Conservation (phyloP, 2,113 vertebrate species). For the Oncorhynchus keta region DNA sequence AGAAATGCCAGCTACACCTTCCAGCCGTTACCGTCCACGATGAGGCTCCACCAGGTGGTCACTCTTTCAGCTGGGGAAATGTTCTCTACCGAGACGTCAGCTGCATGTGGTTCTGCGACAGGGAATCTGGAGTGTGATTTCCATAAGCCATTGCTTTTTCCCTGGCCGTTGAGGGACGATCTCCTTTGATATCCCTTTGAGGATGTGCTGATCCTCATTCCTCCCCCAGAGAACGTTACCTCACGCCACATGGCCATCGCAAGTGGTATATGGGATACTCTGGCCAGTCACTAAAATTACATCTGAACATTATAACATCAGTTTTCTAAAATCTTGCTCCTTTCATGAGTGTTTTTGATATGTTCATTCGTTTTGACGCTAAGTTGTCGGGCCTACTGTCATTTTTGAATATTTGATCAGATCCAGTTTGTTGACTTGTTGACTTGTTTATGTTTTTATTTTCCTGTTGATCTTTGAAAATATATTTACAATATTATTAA, state of each 20-base stretch:
- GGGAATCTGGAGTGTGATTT: too few relatives aligned
- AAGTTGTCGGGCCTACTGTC: neutral
- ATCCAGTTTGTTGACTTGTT: too few relatives aligned
- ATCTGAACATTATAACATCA: constrained; percentile 6
- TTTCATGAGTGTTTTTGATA: constrained; percentile 1
- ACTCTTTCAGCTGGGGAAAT: constrained; percentile 8
- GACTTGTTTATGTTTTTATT: too few relatives aligned
- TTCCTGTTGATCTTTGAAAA: neutral
- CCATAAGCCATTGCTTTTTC: too few relatives aligned
- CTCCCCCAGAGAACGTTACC: constrained; percentile 7
- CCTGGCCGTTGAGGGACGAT: too few relatives aligned
- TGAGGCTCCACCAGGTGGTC: neutral
- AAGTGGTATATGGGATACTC: constrained; percentile 10
- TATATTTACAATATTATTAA: neutral
- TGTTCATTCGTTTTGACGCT: constrained; percentile 5
- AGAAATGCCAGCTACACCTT: constrained; percentile 8
- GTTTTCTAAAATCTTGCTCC: constrained; percentile 9
- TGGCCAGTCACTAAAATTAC: constrained; percentile 1
- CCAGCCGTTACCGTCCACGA: constrained; percentile 13
- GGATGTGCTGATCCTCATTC: constrained; percentile 1
- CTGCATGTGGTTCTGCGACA: too few relatives aligned
- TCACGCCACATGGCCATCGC: neutral
- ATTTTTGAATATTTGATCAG: too few relatives aligned
- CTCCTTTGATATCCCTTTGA: constrained; percentile 6
- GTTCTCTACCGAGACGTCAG: neutral